Conservation (phyloP, 2,888 invertebrate genomes). For the Caradrina kadenii region DNA sequence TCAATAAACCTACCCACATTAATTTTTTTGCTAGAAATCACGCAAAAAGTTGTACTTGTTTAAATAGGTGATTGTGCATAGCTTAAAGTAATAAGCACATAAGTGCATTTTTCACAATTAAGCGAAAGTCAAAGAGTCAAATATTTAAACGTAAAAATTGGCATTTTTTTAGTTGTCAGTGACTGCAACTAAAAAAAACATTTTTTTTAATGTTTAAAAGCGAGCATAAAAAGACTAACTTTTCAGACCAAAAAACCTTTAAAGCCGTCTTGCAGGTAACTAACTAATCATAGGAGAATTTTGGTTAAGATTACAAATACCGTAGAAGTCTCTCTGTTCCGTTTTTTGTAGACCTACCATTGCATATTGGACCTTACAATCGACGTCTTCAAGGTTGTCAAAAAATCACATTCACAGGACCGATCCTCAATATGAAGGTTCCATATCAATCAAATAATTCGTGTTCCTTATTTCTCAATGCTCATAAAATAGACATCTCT, state of each 20-base stretch:
- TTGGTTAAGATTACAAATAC: not conserved
- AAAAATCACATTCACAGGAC: not conserved
- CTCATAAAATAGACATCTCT: slow-evolving; percentile 28
- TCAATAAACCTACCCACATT: slow-evolving; percentile 15
- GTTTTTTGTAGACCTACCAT: not conserved
- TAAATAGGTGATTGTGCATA: not conserved
- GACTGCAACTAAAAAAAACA: no score
- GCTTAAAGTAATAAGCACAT: not conserved
- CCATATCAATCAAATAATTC: slow-evolving; percentile 21
- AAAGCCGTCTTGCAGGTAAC: not conserved
- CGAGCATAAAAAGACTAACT: no score
- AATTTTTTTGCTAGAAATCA: slow-evolving; percentile 26
- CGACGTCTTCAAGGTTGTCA: not conserved
- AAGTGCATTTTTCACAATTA: slow-evolving; percentile 5
- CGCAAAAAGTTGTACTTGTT: slow-evolving; percentile 12
- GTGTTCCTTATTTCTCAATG: slow-evolving; percentile 32
- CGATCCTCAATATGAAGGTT: slow-evolving; percentile 22
- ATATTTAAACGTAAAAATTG: no score
- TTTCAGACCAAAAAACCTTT: no score
- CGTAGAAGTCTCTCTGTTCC: not conserved
- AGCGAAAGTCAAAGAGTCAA: not conserved
- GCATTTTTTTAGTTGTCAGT: no score
- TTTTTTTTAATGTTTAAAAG: no score
- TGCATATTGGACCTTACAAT: not conserved
- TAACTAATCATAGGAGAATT: not conserved